Base-by-base conservation (phyloP, 2,113 vertebrate genomes). In the Pholis gunnellus region DNA sequence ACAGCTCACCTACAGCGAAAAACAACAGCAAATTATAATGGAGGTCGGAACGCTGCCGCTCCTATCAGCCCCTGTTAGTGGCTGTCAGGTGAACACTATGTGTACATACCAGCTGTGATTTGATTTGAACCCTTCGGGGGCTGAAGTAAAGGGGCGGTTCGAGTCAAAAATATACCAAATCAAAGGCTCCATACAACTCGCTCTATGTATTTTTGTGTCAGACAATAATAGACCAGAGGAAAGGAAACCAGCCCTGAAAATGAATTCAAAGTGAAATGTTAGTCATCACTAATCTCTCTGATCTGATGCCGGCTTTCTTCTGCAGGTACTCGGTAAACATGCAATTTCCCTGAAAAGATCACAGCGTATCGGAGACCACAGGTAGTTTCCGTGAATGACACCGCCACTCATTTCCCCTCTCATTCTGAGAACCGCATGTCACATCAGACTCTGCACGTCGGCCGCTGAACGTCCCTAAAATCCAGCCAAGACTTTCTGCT, bases 331-430 rank as follows among this genome's bases (percentile, higher is more conserved):
- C 20, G 75, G 50, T 72, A 25, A 22, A 5, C 52, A 50, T 60
- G 27, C 9, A 56, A n/a, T 88, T 93, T 91, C 84, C 59, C 59
- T 84, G 84, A 85, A 87, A 50, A 84, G 59, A 79, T 75, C 6
- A 31, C n/a, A 72, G 31, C 1, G 27, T 2, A 3, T 31, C 5
- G 1, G 22, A 67, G 68, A 84, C 82, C 81, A 78, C 81, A 78
- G 40, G 20, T 65, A 17, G n/a, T 85, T 93, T 92, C 88, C n/a
- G 20, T 48, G 81, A 93, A 93, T 65, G 48, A 78, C 83, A 36
- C 77, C 27, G 1, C 5, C 5, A 8, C 38, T 77, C 38, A 81
- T 71, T 92, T 92, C 89, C 89, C 64, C 75, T 76, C 27, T 78
- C 10, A 2, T 89, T 92, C 91, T 63, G 9, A 86, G 91, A 92